A percentile compares a stretch with the other conserved stretches of the same genome.
These are phyloP conservation scores for Melanostoma scalare DNA, from an alignment of 2,888 invertebrate species.

Conservation along the genomic window DNA sequence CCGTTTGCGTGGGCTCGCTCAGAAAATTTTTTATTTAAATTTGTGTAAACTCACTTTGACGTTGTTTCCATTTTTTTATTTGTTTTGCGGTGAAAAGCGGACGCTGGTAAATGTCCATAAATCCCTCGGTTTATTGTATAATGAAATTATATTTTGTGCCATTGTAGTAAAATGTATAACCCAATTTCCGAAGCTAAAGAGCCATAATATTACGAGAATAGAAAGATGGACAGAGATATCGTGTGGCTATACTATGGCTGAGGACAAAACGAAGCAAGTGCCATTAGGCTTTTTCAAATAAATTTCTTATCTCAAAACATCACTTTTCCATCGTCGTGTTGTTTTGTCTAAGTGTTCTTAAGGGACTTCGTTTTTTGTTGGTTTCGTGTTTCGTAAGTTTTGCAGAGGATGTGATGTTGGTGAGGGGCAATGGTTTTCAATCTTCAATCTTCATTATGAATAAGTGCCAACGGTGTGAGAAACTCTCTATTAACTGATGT, in stretches of 20 bases:
- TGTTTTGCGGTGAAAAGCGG: neutral
- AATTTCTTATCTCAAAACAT: conserved; percentile 52
- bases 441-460: conserved; percentile 63
- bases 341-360: no score
- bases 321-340: conserved; percentile 24
- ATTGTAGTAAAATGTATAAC: conserved; percentile 68
- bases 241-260: conserved; percentile 15
- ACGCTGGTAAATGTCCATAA: conserved; percentile 48
- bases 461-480: conserved; percentile 27
- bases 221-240: conserved; percentile 45
- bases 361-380: conserved; percentile 1
- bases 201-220: conserved; percentile 41
- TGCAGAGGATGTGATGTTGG: conserved; percentile 6
- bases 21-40: conserved; percentile 63
- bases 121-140: conserved; percentile 66
- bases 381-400: neutral
- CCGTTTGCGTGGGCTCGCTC: conserved; percentile 32
- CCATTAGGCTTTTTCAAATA: conserved; percentile 32
- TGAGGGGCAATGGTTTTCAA: conserved; percentile 13
- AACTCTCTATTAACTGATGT: conserved; percentile 24
- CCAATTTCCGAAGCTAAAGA: conserved; percentile 65
- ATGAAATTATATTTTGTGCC: conserved; percentile 69
- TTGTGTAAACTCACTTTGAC: conserved; percentile 58
- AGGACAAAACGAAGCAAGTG: conserved; percentile 18
- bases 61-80: conserved; percentile 2